Conservation (phyloP, 2,888 invertebrate species). For the Dioctria linearis region DNA sequence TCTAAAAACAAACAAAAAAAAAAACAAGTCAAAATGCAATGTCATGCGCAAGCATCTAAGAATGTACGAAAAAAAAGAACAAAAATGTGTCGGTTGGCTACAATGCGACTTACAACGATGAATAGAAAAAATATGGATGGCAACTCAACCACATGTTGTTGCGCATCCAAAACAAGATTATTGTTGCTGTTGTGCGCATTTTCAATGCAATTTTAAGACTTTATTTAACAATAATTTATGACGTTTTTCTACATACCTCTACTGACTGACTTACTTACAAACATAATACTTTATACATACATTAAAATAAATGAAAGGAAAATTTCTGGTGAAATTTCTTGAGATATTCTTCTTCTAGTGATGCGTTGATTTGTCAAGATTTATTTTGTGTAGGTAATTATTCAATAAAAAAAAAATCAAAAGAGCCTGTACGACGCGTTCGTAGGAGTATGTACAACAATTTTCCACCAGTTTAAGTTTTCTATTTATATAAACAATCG, state of each 20-base stretch:
- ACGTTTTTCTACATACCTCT: no score
- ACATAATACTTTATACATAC: no score
- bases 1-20: no score
- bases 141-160: conserved; percentile 11
- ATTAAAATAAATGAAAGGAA: conserved; percentile 3
- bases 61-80: no score
- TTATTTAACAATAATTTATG: no score
- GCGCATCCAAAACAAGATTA: not conserved
- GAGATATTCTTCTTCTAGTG: no score
- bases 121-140: not conserved
- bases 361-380: no score
- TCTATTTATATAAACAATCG: conserved; percentile 5
- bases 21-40: not conserved
- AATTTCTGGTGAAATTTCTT: conserved; percentile 1
- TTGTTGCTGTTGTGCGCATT: not conserved
- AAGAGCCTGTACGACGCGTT: not conserved
- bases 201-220: not conserved
- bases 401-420: not conserved
- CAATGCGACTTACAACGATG: no score
- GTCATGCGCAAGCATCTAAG: not conserved
- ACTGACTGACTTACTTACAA: no score
- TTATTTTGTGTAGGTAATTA: no score
- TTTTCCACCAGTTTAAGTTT: not conserved
- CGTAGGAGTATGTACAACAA: not conserved
- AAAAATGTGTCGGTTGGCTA: no score